Base-by-base conservation (phyloP, 2,888 invertebrate genomes). In the Bellardia pandia region DNA sequence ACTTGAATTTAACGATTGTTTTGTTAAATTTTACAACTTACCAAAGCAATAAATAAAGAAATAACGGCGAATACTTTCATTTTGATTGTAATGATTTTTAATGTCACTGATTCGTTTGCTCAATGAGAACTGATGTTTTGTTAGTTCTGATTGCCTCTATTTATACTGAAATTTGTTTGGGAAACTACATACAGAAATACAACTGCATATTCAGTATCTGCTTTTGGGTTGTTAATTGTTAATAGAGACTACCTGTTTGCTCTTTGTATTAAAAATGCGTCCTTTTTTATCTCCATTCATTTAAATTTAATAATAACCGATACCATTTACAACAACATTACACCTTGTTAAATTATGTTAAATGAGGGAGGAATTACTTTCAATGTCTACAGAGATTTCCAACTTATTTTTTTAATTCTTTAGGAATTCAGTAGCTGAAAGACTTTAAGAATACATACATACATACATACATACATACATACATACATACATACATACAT, bases 1-100 rank as follows among this genome's bases (percentile, higher is more conserved):
- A 37, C 16, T 42, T 4, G 4, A 58, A 33, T 53, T 75, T 33
- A 30, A 16, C 2, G 7, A 40, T 42, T 56, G 23, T 42, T 23
- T 5, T 8, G 23, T 23, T 23, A 23, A 2, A 58, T 60, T 58
- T n/a, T 56, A 33, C 1, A 45, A 88, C 90, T 90, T 87, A 91
- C 91, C 92, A 91, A 66, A 16, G 89, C 78, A 23, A 91, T 74
- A 11, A 91, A 58, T 76, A 91, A 79, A 80, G 90, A 90, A 80
- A 90, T 51, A 68, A 88, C 89, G 69, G 89, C 77, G 64, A 89
- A 86, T 51, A 89, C 51, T 88, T 91, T 91, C 91, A 91, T 91
- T 66, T 64, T 83, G 40, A 7, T 37, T 2, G 11, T 8, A 30
- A 3, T 37, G 37, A 37, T 3, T 62, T 74, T 56, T 13, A 42